phyloP scores from a whole-genome alignment of 2,113 vertebrate species.

The Ardeotis arabs region DNA sequence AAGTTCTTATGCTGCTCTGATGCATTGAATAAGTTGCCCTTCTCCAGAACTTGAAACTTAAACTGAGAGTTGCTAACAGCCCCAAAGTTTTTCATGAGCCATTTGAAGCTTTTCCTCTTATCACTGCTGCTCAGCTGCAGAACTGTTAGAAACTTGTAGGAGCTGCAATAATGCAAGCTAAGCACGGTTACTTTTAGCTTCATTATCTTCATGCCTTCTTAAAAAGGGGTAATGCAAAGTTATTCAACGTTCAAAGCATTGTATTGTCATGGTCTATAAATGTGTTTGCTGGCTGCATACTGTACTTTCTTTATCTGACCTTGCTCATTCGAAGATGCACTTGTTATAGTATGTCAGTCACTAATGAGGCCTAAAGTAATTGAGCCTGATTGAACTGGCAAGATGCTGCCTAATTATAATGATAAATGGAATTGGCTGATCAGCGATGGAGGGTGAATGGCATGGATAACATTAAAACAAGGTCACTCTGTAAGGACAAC shows the following conservation, averaged over 20 bases:
- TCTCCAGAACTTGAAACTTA: neutral
- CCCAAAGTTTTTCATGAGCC: neutral
- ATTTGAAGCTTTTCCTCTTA: neutral
- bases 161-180: slow-evolving; percentile 7
- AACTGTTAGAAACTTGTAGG: neutral
- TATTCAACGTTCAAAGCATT: neutral
- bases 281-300: slow-evolving; percentile 50
- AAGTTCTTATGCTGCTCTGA: neutral
- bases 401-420: slow-evolving; percentile 87
- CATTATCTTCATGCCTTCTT: slow-evolving; percentile 24
- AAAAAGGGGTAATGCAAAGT: neutral
- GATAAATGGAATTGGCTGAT: slow-evolving; percentile 87
- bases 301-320: slow-evolving; percentile 76
- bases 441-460: slow-evolving; percentile 79
- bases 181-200: slow-evolving; percentile 40
- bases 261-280: slow-evolving; percentile 52
- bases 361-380: slow-evolving; percentile 89
- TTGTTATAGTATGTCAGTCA: slow-evolving; percentile 85
- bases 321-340: slow-evolving; percentile 75
- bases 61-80: neutral
- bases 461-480: slow-evolving; percentile 79
- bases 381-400: slow-evolving; percentile 89
- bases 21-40: accelerated
- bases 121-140: neutral
- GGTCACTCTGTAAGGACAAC: slow-evolving; percentile 78